Evolutionary conservation across 2,888 invertebrate genomes (phyloP), one percentile per base, ranked within the genome.

Genomic region (Heliconius cydno): DNA sequence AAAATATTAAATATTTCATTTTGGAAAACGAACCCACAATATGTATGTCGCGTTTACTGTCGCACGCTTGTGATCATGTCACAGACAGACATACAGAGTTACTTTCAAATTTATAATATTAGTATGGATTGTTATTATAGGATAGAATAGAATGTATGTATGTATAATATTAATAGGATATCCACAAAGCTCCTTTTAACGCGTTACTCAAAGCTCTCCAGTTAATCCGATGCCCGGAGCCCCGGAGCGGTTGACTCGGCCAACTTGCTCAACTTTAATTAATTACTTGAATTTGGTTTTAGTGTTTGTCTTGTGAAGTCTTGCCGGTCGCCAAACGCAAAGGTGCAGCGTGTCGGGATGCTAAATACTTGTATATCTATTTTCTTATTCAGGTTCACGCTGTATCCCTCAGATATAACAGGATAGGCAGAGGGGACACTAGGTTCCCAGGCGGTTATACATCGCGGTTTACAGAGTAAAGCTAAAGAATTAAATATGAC

Each of bases 201-300:
- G 78, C 78, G 57, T 41, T 60, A 41, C 57, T 74, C 78, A 75
- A 74, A 75, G 78, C 68, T 41, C 57, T 74, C 78, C 46, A 65
- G 78, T 75, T 79, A 79, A 79, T 79, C 75, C 73, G 70, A 60
- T 71, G 41, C 41, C 41, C 41, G 28, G 10, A 68, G 57, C 73
- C 78, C 68, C 68, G 28, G 15, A 68, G 78, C 74, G 78, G 73
- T 74, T 78, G 74, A 79, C 78, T 79, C 78, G 67, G 60, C 78
- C 78, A 85, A 85, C 81, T 85, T 84, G 80, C 79, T 78, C 80
- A 84, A 85, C 81, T 85, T 84, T 83, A 85, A 85, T 85, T 84
- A 85, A 85, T 85, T 84, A 83, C 85, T 80, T 74, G 77, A 81
- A 79, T 81, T 83, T 81, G 80, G 75, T 76, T 76, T 66, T 81